phyloP scores from a whole-genome alignment of 2,797 vertebrate genomes.

The Octomys mimax region DNA sequence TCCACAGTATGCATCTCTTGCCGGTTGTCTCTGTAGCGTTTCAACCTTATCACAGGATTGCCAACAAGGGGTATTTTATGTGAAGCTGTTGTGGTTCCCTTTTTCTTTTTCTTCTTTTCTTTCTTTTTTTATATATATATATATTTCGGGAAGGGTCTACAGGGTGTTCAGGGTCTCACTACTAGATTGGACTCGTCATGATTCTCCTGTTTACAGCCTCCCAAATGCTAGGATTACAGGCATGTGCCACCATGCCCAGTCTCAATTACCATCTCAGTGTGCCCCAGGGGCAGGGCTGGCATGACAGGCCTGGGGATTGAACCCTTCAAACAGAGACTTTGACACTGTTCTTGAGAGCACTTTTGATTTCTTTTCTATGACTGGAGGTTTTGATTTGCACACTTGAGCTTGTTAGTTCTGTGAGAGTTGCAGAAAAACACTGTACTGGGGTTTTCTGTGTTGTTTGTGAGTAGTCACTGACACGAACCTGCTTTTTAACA shows the following conservation, averaged over 20 bases:
- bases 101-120: neutral
- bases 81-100: neutral
- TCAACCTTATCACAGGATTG: neutral
- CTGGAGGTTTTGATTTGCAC: slow-evolving; percentile 53
- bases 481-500: slow-evolving; percentile 67
- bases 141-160: no score
- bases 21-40: neutral
- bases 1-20: neutral
- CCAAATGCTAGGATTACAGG: no score
- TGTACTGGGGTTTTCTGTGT: slow-evolving; percentile 49
- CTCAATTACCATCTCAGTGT: no score
- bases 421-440: slow-evolving; percentile 70
- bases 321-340: slow-evolving; percentile 12
- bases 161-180: no score
- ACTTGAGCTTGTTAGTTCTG: slow-evolving; percentile 59
- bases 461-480: slow-evolving; percentile 57
- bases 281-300: no score
- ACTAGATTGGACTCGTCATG: no score
- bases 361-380: slow-evolving; percentile 63
- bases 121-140: no score
- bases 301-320: no score
- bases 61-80: neutral
- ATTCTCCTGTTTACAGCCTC: no score
- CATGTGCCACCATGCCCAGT: no score
- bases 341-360: neutral